These are phyloP conservation scores for Scaptomyza flava DNA, from an alignment of 2,888 invertebrate species.

Conservation along the genomic window DNA sequence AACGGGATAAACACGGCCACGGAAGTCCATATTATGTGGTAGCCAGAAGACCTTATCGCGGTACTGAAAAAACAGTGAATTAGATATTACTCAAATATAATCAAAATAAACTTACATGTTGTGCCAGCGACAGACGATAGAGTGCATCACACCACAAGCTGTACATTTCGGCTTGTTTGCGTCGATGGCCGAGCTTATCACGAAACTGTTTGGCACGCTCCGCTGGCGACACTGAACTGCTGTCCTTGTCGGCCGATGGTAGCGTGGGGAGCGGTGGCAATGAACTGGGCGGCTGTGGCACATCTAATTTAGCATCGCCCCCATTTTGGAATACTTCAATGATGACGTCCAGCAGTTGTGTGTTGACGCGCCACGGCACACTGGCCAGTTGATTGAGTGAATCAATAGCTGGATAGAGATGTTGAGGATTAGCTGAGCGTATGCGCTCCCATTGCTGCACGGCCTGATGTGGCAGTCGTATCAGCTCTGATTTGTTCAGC, in stretches of 20 bases:
- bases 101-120: slow-evolving; percentile 88
- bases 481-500: slow-evolving; percentile 87
- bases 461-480: slow-evolving; percentile 86
- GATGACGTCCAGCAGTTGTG: slow-evolving; percentile 85
- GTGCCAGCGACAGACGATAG: slow-evolving; percentile 95
- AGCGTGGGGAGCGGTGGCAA: slow-evolving; percentile 83
- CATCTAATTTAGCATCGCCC: slow-evolving; percentile 91
- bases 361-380: slow-evolving; percentile 97
- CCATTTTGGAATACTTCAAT: slow-evolving; percentile 89
- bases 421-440: slow-evolving; percentile 85
- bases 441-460: slow-evolving; percentile 88
- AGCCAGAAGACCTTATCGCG: slow-evolving; percentile 95
- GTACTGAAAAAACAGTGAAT: slow-evolving; percentile 86
- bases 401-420: slow-evolving; percentile 94
- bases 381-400: slow-evolving; percentile 96
- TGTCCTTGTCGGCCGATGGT: slow-evolving; percentile 53
- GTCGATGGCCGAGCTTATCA: slow-evolving; percentile 87
- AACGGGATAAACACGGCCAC: slow-evolving; percentile 98
- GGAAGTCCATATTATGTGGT: slow-evolving; percentile 99
- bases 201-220: slow-evolving; percentile 87
- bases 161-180: slow-evolving; percentile 93
- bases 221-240: slow-evolving; percentile 82
- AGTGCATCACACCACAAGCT: slow-evolving; percentile 97
- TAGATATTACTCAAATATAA: not conserved
- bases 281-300: slow-evolving; percentile 90